Conservation (phyloP, 2,888 invertebrate species). For the Periphyllus acericola region DNA sequence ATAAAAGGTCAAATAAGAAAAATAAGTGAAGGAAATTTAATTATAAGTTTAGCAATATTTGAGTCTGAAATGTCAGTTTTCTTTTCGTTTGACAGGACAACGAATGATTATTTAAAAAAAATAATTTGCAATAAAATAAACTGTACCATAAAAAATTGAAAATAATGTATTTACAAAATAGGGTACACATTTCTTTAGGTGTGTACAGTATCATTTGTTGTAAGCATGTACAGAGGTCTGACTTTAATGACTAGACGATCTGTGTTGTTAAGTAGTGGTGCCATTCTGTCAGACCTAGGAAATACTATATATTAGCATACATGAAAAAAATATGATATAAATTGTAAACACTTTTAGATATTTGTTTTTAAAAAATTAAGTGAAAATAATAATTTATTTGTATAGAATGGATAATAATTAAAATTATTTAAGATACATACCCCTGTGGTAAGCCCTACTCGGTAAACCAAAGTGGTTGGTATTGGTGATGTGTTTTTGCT, state of each 20-base stretch:
- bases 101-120: slow-evolving; percentile 41
- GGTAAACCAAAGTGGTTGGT: slow-evolving; percentile 80
- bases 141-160: background rate
- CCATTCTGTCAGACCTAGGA: slow-evolving; percentile 53
- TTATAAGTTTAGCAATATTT: slow-evolving; percentile 25
- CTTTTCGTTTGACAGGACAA: slow-evolving; percentile 29
- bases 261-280: slow-evolving; percentile 54
- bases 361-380: background rate
- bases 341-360: background rate
- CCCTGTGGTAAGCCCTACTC: slow-evolving; percentile 69
- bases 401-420: background rate
- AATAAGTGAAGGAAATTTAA: slow-evolving; percentile 1
- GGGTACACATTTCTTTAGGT: slow-evolving; percentile 31
- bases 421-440: background rate
- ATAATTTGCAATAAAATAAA: slow-evolving; percentile 2
- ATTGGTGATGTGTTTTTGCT: slow-evolving; percentile 74
- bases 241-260: slow-evolving; percentile 58
- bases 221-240: slow-evolving; percentile 60
- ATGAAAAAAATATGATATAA: background rate
- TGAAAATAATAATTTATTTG: background rate
- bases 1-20: slow-evolving; percentile 8
- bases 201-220: slow-evolving; percentile 16
- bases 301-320: background rate
- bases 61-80: slow-evolving; percentile 47
- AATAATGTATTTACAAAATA: slow-evolving; percentile 30